A percentile compares a stretch with the other conserved stretches of the same genome.
These are phyloP conservation scores for Heterohyrax brucei DNA, from an alignment of 2,797 vertebrate species.

Conservation along the genomic window DNA sequence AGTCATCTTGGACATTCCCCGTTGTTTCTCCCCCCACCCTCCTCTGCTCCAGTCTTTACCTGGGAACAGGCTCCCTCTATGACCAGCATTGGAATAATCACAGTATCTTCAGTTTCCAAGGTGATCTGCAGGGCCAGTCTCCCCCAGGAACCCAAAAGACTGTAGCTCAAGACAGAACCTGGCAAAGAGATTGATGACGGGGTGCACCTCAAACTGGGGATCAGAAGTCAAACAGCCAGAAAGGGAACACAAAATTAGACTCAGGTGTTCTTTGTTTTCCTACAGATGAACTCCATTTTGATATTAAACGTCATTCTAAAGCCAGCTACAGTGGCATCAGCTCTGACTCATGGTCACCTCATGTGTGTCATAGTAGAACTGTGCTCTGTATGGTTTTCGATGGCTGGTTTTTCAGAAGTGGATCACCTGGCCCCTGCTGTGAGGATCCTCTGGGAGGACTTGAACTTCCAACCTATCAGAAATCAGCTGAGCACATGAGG, in stretches of 20 bases:
- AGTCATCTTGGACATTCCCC: not conserved
- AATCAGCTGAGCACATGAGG: not conserved
- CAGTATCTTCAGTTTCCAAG: slow-evolving; percentile 49
- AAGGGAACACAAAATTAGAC: not conserved
- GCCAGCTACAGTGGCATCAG: not conserved
- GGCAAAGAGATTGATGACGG: not conserved
- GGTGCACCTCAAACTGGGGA: not conserved
- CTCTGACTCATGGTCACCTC: not conserved
- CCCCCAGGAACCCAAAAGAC: not conserved
- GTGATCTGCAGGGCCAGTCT: not conserved
- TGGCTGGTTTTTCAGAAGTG: not conserved
- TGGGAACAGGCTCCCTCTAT: not conserved
- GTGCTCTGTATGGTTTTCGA: not conserved
- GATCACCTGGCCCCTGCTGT: not conserved
- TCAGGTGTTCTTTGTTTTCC: slow-evolving; percentile 5
- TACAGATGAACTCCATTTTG: slow-evolving; percentile 35
- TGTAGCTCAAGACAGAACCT: not conserved
- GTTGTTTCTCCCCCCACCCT: not conserved
- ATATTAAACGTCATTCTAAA: not conserved
- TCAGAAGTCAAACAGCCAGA: not conserved
- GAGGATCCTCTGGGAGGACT: not conserved
- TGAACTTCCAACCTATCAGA: not conserved
- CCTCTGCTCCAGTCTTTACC: not conserved
- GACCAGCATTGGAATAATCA: not conserved
- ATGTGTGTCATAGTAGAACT: not conserved